phyloP scores from a whole-genome alignment of 1,140 invertebrate species.

The Sweltsa coloradensis region DNA sequence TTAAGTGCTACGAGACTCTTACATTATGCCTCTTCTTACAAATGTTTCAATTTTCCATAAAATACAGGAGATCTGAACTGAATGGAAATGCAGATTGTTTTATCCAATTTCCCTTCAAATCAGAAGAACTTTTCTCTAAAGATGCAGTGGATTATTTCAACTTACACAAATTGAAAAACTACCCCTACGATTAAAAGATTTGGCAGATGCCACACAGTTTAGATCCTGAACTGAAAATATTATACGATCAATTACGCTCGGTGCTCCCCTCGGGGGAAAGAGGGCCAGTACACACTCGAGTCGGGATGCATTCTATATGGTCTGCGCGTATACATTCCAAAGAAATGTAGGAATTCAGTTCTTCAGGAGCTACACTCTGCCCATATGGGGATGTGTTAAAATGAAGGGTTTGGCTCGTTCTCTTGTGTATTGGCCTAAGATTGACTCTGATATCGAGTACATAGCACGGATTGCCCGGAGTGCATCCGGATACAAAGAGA shows the following conservation, averaged over 20 bases:
- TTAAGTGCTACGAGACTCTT: no score
- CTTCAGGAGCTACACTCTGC: conserved; percentile 18
- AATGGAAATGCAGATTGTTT: conserved; percentile 21
- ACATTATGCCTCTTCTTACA: conserved; percentile 23
- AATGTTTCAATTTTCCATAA: no score
- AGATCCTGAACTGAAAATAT: no score
- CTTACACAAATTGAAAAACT: no score
- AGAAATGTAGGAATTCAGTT: conserved; percentile 10
- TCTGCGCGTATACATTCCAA: conserved; percentile 17
- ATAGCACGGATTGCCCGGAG: neutral
- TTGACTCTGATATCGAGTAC: conserved; percentile 20
- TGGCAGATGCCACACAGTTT: neutral
- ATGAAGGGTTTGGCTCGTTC: conserved; percentile 20
- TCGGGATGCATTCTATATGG: conserved; percentile 10
- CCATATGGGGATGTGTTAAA: conserved; percentile 20
- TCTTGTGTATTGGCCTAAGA: conserved; percentile 21
- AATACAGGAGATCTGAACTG: conserved; percentile 12
- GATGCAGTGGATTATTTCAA: neutral
- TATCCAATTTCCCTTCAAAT: conserved; percentile 13
- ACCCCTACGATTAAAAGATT: neutral
- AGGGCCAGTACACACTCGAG: conserved; percentile 8
- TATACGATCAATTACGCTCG: no score
- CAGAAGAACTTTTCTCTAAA: neutral
- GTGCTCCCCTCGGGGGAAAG: conserved; percentile 1
- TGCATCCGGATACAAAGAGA: neutral